phyloP scores from a whole-genome alignment of 2,888 invertebrate genomes.

The Gibbula magus region DNA sequence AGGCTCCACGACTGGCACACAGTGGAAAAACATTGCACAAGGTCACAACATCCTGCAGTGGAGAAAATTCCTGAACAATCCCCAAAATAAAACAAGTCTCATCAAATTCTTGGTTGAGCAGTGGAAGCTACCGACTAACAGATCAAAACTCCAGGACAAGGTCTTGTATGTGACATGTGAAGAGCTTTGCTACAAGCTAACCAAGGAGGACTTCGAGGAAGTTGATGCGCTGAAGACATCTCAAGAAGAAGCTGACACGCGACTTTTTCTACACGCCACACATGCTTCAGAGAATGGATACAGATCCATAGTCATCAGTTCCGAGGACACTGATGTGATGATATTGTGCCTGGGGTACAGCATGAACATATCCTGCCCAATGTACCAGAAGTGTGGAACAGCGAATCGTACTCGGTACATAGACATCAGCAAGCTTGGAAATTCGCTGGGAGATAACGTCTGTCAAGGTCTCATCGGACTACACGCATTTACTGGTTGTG shows the following conservation, averaged over 20 bases:
- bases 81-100: not conserved
- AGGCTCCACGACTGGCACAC: conserved; percentile 3
- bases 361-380: not conserved
- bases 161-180: not conserved
- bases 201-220: not conserved
- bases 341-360: not conserved
- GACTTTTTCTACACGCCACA: not conserved
- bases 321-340: not conserved
- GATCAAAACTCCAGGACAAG: not conserved
- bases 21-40: conserved; percentile 30
- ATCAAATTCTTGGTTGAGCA: conserved; percentile 27
- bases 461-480: not conserved
- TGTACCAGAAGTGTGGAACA: not conserved
- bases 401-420: not conserved
- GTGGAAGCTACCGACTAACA: not conserved
- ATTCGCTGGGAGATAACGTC: not conserved
- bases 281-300: not conserved
- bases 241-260: not conserved
- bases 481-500: not conserved
- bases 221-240: not conserved
- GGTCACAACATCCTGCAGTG: conserved; percentile 37
- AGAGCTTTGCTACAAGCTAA: not conserved
- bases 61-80: not conserved
- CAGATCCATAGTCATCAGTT: not conserved
- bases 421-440: not conserved